Percentiles rank a stretch among this genome's conserved stretches.
These are phyloP conservation scores for Eidolon helvum DNA, from an alignment of 2,113 vertebrate species.

Conservation along the genomic window DNA sequence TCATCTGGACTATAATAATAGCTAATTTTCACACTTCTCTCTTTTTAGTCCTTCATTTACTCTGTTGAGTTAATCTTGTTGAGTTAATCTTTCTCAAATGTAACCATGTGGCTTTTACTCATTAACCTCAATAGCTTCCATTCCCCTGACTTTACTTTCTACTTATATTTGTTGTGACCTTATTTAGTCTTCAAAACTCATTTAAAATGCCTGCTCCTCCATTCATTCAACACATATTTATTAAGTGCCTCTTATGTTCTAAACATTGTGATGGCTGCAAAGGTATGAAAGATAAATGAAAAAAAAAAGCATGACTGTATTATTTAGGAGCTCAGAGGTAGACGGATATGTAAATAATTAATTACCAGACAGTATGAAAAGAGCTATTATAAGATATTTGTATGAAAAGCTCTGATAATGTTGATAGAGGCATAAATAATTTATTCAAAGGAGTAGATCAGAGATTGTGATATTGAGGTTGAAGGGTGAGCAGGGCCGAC, in stretches of 20 bases:
- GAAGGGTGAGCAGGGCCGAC: not conserved
- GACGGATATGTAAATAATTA: not conserved
- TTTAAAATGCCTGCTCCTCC: not conserved
- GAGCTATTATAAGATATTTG: too few species aligned
- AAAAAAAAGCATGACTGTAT: not conserved
- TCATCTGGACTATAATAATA: not conserved
- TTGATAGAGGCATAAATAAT: not conserved
- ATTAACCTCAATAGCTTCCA: not conserved
- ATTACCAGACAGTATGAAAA: not conserved
- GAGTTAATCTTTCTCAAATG: not conserved
- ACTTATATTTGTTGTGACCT: not conserved
- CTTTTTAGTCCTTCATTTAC: not conserved
- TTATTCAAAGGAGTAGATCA: not conserved
- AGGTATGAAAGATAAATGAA: not conserved
- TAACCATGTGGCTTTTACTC: not conserved
- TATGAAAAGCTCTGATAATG: not conserved
- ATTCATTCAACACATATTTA: slow-evolving; percentile 2
- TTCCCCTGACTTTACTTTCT: not conserved
- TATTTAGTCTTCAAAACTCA: not conserved
- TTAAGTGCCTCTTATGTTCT: not conserved
- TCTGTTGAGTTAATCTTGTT: too few species aligned
- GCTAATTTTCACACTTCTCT: not conserved
- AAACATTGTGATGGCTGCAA: not conserved
- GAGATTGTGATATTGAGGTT: not conserved
- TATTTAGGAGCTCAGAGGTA: not conserved